phyloP scores from a whole-genome alignment of 2,888 invertebrate genomes.

The Heliconius aoede region DNA sequence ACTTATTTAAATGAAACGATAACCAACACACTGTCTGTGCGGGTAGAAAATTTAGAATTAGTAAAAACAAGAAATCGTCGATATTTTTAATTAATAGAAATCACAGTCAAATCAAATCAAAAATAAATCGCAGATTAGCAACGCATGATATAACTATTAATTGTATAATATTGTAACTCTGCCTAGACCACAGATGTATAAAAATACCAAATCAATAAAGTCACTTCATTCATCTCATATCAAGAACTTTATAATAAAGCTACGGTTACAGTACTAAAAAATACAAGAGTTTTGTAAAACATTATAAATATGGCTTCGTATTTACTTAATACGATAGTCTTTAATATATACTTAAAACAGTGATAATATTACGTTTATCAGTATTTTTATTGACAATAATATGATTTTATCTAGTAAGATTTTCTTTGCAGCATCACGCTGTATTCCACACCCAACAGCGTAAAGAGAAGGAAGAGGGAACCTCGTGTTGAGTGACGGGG shows the following conservation, averaged over 20 bases:
- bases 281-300: too few relatives aligned
- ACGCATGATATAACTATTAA: background rate
- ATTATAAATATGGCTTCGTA: too few relatives aligned
- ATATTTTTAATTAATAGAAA: constrained; percentile 2
- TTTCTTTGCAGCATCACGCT: too few relatives aligned
- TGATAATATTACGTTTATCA: too few relatives aligned
- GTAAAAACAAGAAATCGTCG: background rate
- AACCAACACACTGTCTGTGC: background rate
- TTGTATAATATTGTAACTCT: background rate
- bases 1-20: background rate
- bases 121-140: constrained; percentile 15
- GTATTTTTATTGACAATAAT: too few relatives aligned
- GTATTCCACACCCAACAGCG: too few relatives aligned
- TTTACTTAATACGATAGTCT: too few relatives aligned
- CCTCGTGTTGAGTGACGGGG: too few relatives aligned
- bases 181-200: constrained; percentile 10
- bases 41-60: background rate
- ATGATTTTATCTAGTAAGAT: too few relatives aligned
- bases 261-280: background rate
- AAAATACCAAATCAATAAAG: constrained; percentile 20
- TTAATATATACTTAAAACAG: too few relatives aligned
- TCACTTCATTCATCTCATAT: background rate
- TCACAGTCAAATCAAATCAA: constrained; percentile 21
- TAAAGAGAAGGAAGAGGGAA: too few relatives aligned
- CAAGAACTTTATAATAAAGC: background rate